phyloP scores from a whole-genome alignment of 2,797 vertebrate genomes.

The Malacoraja senta region DNA sequence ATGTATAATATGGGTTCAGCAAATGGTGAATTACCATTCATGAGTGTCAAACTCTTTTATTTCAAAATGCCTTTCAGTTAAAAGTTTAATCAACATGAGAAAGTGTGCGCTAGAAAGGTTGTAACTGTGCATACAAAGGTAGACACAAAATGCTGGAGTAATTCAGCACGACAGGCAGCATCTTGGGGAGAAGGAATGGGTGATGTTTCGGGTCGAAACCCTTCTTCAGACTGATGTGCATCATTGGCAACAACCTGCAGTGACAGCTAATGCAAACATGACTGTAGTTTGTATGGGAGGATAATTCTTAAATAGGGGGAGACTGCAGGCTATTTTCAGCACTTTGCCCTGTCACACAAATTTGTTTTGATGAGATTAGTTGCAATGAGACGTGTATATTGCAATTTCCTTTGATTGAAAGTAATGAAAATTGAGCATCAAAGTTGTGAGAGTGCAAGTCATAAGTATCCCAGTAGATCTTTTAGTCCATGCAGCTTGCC shows the following conservation, averaged over 20 bases:
- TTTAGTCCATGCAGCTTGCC: neutral
- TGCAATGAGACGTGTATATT: neutral
- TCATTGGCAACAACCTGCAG: neutral
- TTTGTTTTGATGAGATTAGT: neutral
- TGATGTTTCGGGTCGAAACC: too few species aligned
- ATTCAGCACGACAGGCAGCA: too few species aligned
- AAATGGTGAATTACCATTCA: too few species aligned
- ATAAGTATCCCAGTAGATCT: neutral
- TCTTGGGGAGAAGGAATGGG: too few species aligned
- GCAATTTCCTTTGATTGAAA: neutral
- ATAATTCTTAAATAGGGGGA: neutral
- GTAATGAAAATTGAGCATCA: neutral
- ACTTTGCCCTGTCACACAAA: neutral
- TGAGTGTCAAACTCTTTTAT: too few species aligned
- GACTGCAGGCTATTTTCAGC: neutral
- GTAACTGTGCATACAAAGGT: neutral
- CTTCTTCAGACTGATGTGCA: too few species aligned
- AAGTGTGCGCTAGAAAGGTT: too few species aligned
- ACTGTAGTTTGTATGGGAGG: neutral
- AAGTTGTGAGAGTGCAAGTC: neutral
- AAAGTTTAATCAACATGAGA: too few species aligned
- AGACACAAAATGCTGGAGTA: too few species aligned
- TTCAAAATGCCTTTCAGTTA: too few species aligned
- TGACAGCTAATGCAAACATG: neutral
- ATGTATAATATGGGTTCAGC: too few species aligned